A percentile compares a stretch with the other conserved stretches of the same genome.
Conservation (phyloP, 2,113 vertebrate genomes). For the Charina bottae region DNA sequence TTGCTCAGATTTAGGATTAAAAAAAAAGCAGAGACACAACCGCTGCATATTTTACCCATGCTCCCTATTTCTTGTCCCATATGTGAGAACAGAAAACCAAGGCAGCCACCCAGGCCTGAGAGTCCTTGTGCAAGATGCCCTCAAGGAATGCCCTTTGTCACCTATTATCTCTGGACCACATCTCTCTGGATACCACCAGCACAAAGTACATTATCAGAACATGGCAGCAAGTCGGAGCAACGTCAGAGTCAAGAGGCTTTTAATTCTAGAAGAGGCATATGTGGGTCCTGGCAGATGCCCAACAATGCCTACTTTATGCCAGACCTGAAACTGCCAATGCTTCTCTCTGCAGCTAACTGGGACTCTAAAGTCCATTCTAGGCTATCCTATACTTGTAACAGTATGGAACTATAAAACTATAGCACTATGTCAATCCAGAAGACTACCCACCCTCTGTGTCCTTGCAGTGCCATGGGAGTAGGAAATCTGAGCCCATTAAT, state of each 20-base stretch:
- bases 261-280: neutral
- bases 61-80: neutral
- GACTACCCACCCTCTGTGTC: neutral
- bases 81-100: neutral
- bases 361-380: neutral
- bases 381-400: neutral
- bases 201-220: neutral
- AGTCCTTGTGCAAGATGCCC: neutral
- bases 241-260: neutral
- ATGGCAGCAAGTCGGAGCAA: neutral
- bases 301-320: neutral
- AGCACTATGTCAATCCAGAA: neutral
- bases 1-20: neutral
- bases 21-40: neutral
- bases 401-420: neutral
- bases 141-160: neutral
- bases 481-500: neutral
- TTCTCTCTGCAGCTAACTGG: neutral
- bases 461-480: neutral
- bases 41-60: neutral
- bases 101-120: neutral
- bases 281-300: neutral
- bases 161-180: neutral
- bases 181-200: neutral
- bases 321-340: neutral